phyloP scores from a whole-genome alignment of 2,888 invertebrate genomes.

The Rhingia campestris region DNA sequence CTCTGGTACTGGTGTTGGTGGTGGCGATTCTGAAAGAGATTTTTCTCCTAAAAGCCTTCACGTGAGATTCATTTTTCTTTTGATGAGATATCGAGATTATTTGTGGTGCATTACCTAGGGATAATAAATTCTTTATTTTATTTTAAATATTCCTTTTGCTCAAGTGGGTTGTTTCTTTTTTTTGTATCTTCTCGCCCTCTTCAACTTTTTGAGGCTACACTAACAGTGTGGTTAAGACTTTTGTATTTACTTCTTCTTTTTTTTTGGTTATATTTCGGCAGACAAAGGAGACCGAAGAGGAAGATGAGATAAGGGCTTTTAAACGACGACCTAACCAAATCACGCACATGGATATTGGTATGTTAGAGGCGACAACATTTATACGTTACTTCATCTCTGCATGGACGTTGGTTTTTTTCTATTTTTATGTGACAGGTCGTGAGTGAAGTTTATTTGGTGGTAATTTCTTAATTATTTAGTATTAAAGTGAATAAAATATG shows the following conservation, averaged over 20 bases:
- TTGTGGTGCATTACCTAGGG: slow-evolving; percentile 73
- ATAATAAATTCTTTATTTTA: slow-evolving; percentile 71
- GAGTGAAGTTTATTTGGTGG: slow-evolving; percentile 70
- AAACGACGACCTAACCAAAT: slow-evolving; percentile 70
- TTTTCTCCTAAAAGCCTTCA: slow-evolving; percentile 72
- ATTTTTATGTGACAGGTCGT: slow-evolving; percentile 69
- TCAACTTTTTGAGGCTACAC: slow-evolving; percentile 48
- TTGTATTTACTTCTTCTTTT: slow-evolving; percentile 2
- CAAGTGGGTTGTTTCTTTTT: slow-evolving; percentile 7
- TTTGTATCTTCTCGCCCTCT: slow-evolving; percentile 45
- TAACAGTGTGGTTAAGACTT: slow-evolving; percentile 6
- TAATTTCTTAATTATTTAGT: slow-evolving; percentile 72
- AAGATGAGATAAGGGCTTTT: slow-evolving; percentile 72
- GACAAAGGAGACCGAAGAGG: slow-evolving; percentile 62
- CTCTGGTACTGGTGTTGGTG: slow-evolving; percentile 22
- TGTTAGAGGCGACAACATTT: slow-evolving; percentile 70
- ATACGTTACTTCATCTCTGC: slow-evolving; percentile 34
- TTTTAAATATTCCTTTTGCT: slow-evolving; percentile 51
- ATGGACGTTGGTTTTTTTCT: slow-evolving; percentile 17
- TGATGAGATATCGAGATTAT: slow-evolving; percentile 74
- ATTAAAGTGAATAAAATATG: slow-evolving; percentile 17
- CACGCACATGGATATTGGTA: slow-evolving; percentile 72
- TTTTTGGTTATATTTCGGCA: slow-evolving; percentile 27
- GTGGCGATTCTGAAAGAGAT: slow-evolving; percentile 58
- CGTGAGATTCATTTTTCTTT: slow-evolving; percentile 74